Evolutionary conservation across 1,140 invertebrate species (phyloP), one percentile per base, ranked within the genome.

Genomic region (Gonioctena quinquepunctata): DNA sequence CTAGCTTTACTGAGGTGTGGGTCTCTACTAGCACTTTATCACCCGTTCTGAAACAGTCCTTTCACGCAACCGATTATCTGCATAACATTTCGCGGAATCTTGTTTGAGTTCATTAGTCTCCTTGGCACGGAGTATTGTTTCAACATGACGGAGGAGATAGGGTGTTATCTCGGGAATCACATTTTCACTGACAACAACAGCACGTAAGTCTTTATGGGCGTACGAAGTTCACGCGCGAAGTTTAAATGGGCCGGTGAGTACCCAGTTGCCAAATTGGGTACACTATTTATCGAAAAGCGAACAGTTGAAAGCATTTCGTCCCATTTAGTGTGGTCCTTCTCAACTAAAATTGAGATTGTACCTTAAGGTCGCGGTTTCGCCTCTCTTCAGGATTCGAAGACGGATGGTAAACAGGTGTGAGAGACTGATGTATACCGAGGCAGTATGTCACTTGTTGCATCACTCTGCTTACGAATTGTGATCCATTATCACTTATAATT

Each of bases 241-340:
- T 18, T 68, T 6, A 64, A 19, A 28, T 28, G 56, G 13, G 68
- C 49, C 6, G 68, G 26, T 0, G 82, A 81, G 49, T 19, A 42
- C 13, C 33, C 25, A 57, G 68, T 70, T 19, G 61, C 16, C 21
- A 33, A 2, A 18, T 21, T 18, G 6, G 7, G 76, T 66, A 79
- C 81, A 1, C 83, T 83, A 60, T 85, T 85, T 63, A 83, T 78
- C 0, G 83, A 83, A 52, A 84, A 85, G 0, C 77, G 69, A 2
- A 85, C 73, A 19, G 79, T 76, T 1, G 78, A 13, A 3, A 70
- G 21, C 21, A 84, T 85, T 22, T 78, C 81, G 0, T 80, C 50
- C 73, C 69, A 70, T 2, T 6, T n/a, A 13, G 48, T 70, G 48
- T 70, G 68, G 19, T 83, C 73, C 72, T 75, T 23, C 33, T 66